Evolutionary conservation across 2,888 invertebrate species (phyloP).

Genomic region (Siphonodentalium dalli): DNA sequence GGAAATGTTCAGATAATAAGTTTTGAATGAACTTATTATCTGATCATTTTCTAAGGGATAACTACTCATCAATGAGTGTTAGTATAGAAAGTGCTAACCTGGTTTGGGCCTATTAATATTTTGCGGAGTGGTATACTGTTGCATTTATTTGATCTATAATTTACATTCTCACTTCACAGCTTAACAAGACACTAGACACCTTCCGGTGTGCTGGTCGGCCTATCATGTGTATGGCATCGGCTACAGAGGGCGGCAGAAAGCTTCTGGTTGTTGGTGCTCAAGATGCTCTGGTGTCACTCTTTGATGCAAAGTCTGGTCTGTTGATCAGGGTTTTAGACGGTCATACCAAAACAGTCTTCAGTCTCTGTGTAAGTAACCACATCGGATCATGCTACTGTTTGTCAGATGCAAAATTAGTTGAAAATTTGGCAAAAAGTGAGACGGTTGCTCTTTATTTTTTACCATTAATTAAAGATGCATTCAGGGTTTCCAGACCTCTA

Average conservation of each 20-base stretch:
- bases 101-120: too few species aligned
- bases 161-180: constrained; percentile 29
- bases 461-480: too few species aligned
- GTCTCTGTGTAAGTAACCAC: constrained; percentile 32
- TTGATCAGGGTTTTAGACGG: constrained; percentile 45
- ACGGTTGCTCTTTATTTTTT: too few species aligned
- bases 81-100: too few species aligned
- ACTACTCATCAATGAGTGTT: too few species aligned
- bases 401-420: not conserved
- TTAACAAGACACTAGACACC: constrained; percentile 36
- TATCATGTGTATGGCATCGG: constrained; percentile 39
- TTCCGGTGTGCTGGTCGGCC: constrained; percentile 42
- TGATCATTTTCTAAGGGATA: too few species aligned
- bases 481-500: too few species aligned
- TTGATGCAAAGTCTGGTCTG: constrained; percentile 42
- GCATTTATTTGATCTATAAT: too few species aligned
- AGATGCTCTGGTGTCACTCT: constrained; percentile 42
- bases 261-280: constrained; percentile 42
- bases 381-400: not conserved
- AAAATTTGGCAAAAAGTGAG: too few species aligned
- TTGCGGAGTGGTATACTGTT: too few species aligned
- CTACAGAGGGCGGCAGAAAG: constrained; percentile 42
- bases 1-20: too few species aligned
- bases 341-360: constrained; percentile 43
- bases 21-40: too few species aligned